Base-by-base conservation (phyloP, 2,888 invertebrate species). In the Eupsilia transversa region DNA sequence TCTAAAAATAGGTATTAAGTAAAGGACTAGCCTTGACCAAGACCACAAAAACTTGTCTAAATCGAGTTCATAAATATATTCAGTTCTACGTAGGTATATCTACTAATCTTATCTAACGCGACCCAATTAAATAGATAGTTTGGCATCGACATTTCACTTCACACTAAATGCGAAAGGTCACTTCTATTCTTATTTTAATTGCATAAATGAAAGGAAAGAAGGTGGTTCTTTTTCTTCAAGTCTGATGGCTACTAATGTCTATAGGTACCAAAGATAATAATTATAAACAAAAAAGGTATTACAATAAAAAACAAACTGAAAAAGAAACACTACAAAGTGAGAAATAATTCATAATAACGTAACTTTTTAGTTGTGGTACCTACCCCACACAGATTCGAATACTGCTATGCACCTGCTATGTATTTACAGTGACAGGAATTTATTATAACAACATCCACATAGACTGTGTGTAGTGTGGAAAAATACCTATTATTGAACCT, bases 81-180 rank as follows among this genome's bases (percentile, higher is more conserved):
- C 27, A 7, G 27, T 54, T 71, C 38, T 41, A 52, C 20, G 41
- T 27, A 12, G 23, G 3, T 70, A 12, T 38, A 54, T 12, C 14
- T 54, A 38, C 6, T 52, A n/a, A 66, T 30, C 6, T n/a, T 35
- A 46, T 52, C 52, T 17, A 52, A 30, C n/a, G n/a, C 20, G 66
- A 66, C 38, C 66, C 52, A 38, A n/a, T 52, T 66, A 12, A n/a
- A 52, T 38, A 17, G 38, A 66, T 52, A 66, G 52, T 52, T 71
- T 71, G 70, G 70, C 66, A 71, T 41, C 52, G 20, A n/a, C 41
- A 52, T 38, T 12, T 52, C 52, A 52, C 9, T n/a, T 66, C 38
- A n/a, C 52, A 71, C 71, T 66, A 38, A 23, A 17, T n/a, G 52
- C 7, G 52, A 71, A 52, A 71, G 38, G 52, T 71, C 52, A 20